A percentile compares a stretch with the other conserved stretches of the same genome.
These are phyloP conservation scores for Erynnis tages DNA, from an alignment of 2,888 invertebrate genomes.

Conservation along the genomic window DNA sequence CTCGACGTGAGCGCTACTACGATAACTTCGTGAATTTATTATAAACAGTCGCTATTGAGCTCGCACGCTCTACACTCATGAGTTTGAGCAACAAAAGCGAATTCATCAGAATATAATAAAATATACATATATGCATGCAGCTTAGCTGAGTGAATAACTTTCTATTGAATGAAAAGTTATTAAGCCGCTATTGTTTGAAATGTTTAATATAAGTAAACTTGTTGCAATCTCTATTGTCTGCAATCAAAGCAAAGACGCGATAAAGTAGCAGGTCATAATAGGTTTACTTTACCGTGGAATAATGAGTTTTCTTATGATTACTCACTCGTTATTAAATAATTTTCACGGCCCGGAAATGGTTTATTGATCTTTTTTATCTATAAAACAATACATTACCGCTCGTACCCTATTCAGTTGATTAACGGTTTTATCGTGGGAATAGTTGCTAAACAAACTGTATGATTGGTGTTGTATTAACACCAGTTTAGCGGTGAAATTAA, in stretches of 20 bases:
- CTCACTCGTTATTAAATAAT: constrained; percentile 4
- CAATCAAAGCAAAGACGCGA: background rate
- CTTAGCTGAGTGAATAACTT: constrained; percentile 25
- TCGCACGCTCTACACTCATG: constrained; percentile 33
- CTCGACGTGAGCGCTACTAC: constrained; percentile 45
- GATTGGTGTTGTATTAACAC: background rate
- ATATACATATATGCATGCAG: constrained; percentile 23
- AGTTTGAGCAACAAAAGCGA: constrained; percentile 32
- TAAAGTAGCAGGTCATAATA: constrained; percentile 15
- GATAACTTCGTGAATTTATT: constrained; percentile 43
- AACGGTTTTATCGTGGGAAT: constrained; percentile 1
- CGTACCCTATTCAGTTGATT: constrained; percentile 3
- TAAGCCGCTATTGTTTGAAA: constrained; percentile 30
- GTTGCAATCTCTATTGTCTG: constrained; percentile 12
- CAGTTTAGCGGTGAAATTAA: constrained; percentile 3
- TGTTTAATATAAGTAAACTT: constrained; percentile 24
- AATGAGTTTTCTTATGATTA: constrained; percentile 7
- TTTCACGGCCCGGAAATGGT: background rate
- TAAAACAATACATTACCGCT: background rate
- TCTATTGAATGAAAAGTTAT: constrained; percentile 20
- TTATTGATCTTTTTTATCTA: background rate
- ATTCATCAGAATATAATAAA: constrained; percentile 23
- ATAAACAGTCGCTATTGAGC: constrained; percentile 41
- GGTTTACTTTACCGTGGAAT: constrained; percentile 12
- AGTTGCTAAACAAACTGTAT: constrained; percentile 9